These are phyloP conservation scores for Stercorarius parasiticus DNA, from an alignment of 2,113 vertebrate genomes.

Conservation along the genomic window DNA sequence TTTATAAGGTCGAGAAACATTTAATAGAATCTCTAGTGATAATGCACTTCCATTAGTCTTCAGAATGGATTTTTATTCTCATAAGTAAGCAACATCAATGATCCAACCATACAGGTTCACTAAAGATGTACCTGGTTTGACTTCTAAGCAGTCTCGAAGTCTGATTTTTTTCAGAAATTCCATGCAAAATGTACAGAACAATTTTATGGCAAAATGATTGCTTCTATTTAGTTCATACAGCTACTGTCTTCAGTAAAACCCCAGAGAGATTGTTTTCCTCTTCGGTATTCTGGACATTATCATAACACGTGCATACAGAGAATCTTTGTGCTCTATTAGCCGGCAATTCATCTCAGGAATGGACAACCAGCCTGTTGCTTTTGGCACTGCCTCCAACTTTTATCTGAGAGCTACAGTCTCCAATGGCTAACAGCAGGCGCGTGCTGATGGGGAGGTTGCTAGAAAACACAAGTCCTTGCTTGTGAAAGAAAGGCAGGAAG, in stretches of 20 bases:
- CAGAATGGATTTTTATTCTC: not conserved
- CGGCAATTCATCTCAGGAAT: not conserved
- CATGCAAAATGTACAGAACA: not conserved
- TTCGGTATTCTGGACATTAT: not conserved
- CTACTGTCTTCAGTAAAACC: not conserved
- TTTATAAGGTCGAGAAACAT: not conserved
- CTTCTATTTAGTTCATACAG: not conserved
- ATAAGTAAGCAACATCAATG: not conserved
- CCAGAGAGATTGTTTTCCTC: not conserved
- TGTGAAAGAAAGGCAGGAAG: not conserved
- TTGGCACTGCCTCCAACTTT: not conserved
- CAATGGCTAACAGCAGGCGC: not conserved
- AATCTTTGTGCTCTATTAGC: not conserved
- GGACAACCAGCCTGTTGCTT: not conserved
- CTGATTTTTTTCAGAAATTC: not conserved
- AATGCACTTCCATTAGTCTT: not conserved
- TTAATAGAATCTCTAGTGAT: not conserved
- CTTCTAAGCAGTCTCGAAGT: not conserved
- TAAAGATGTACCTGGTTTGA: not conserved
- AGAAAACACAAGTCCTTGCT: not conserved
- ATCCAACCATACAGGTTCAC: not conserved
- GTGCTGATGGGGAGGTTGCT: not conserved
- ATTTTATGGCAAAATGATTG: not conserved
- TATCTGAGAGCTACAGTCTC: not conserved
- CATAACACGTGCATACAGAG: rapidly evolving